These are phyloP conservation scores for Drosophila chauvacae DNA, from an alignment of 1,140 invertebrate species.

Conservation along the genomic window DNA sequence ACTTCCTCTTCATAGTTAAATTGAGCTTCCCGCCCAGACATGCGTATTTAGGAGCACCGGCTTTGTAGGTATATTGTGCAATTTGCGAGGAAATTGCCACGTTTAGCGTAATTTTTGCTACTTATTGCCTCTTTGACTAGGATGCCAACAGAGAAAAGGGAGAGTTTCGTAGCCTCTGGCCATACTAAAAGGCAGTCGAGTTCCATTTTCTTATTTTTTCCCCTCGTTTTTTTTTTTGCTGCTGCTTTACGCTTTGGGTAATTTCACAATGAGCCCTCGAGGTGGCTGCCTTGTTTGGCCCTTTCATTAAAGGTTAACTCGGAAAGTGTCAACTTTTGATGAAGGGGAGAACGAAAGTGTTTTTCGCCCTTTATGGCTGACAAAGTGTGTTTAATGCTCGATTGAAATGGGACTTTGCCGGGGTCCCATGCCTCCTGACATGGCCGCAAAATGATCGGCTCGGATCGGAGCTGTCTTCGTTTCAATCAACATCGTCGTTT, in stretches of 20 bases:
- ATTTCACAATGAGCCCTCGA: slow-evolving; percentile 76
- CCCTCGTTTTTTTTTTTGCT: background rate
- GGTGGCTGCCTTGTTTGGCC: slow-evolving; percentile 52
- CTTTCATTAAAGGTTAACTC: slow-evolving; percentile 60
- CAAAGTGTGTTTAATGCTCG: slow-evolving; percentile 50
- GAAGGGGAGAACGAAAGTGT: slow-evolving; percentile 50
- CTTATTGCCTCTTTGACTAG: slow-evolving; percentile 73
- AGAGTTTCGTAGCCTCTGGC: slow-evolving; percentile 54
- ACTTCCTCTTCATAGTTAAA: slow-evolving; percentile 58
- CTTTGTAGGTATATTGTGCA: slow-evolving; percentile 52
- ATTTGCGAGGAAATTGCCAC: slow-evolving; percentile 80
- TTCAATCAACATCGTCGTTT: slow-evolving; percentile 32
- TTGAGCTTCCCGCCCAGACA: slow-evolving; percentile 30
- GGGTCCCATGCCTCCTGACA: background rate
- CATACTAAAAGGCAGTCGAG: slow-evolving; percentile 35
- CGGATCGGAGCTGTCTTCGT: slow-evolving; percentile 6
- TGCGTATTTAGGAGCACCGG: slow-evolving; percentile 22
- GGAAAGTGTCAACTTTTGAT: slow-evolving; percentile 73
- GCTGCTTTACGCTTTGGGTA: slow-evolving; percentile 47
- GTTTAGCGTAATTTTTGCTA: slow-evolving; percentile 82
- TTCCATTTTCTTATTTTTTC: slow-evolving; percentile 45
- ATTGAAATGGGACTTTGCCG: slow-evolving; percentile 34
- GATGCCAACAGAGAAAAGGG: slow-evolving; percentile 23
- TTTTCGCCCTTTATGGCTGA: slow-evolving; percentile 25
- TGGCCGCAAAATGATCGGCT: slow-evolving; percentile 14